Evolutionary conservation across 2,113 vertebrate species (phyloP), one percentile per base, ranked within the genome.

Genomic region (Apaloderma vittatum): DNA sequence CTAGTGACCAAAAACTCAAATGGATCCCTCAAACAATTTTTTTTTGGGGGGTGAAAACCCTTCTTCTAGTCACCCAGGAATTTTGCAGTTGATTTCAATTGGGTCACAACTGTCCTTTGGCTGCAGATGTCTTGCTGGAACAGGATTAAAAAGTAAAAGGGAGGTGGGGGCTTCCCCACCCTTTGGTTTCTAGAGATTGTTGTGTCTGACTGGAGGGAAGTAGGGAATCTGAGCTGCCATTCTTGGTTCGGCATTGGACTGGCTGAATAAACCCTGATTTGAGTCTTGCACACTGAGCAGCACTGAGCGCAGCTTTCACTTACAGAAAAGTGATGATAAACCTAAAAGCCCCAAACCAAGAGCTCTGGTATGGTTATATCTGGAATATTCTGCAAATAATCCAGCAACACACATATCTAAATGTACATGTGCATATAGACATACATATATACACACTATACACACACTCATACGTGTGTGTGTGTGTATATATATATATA

Each of bases 251-350:
- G 59, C 43, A 14, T 46, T 15, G 55, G 32, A 3, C 21, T 67
- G 70, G 22, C 30, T 67, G 68, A 43, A 36, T 12, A 14, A 89
- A 78, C 7, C 17, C 70, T 14, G 12, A 7, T 34, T 58, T 46
- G 55, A 32, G 8, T 9, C 68, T 14, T 4, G 10, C 37, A 4
- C 18, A 3, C 6, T 3, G 12, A 40, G n/a, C 59, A 45, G 58
- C 65, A 8, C 55, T 4, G 0, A 3, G 1, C 4, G n/a, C 1
- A 9, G 43, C 45, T 48, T 52, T 62, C 36, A 7, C n/a, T 7
- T 32, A 17, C 6, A 22, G 36, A 32, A 36, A 62, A 29, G 7
- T 1, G 2, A 24, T 0, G 15, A 43, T 43, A 46, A 37, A 52
- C 2, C 27, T 11, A n/a, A 52, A 57, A 59, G 40, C 2, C 15